phyloP scores from a whole-genome alignment of 2,888 invertebrate species.

The Lathronympha strigana region DNA sequence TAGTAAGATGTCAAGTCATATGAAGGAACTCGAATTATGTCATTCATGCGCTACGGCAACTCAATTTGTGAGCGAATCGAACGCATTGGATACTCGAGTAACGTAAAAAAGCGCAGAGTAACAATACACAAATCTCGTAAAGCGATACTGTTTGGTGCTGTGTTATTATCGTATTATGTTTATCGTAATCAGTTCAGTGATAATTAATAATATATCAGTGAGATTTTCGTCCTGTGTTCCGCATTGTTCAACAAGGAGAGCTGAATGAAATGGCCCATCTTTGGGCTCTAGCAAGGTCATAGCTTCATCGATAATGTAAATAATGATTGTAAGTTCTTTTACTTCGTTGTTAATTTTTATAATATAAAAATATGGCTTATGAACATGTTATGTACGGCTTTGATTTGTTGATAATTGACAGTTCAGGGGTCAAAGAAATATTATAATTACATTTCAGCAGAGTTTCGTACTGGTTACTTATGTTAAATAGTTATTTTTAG shows the following conservation, averaged over 20 bases:
- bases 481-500: not conserved
- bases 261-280: conserved; percentile 33
- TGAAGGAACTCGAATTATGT: conserved; percentile 38
- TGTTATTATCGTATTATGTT: conserved; percentile 33
- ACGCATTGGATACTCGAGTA: conserved; percentile 30
- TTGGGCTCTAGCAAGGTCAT: conserved; percentile 56
- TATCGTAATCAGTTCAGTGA: conserved; percentile 26
- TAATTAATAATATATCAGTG: conserved; percentile 7
- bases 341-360: not conserved
- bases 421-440: conserved; percentile 17
- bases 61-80: conserved; percentile 36
- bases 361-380: not conserved
- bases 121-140: conserved; percentile 23
- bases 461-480: not conserved
- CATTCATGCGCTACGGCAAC: conserved; percentile 36
- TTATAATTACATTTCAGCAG: not conserved
- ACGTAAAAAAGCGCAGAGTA: conserved; percentile 34
- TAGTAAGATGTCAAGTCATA: conserved; percentile 25
- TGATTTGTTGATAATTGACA: conserved; percentile 10
- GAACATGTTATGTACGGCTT: conserved; percentile 2
- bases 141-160: conserved; percentile 19
- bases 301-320: conserved; percentile 74
- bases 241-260: conserved; percentile 25
- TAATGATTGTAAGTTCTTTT: conserved; percentile 64
- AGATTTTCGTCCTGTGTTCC: conserved; percentile 27